phyloP scores from a whole-genome alignment of 2,797 vertebrate species.

The Epinephelus coioides region DNA sequence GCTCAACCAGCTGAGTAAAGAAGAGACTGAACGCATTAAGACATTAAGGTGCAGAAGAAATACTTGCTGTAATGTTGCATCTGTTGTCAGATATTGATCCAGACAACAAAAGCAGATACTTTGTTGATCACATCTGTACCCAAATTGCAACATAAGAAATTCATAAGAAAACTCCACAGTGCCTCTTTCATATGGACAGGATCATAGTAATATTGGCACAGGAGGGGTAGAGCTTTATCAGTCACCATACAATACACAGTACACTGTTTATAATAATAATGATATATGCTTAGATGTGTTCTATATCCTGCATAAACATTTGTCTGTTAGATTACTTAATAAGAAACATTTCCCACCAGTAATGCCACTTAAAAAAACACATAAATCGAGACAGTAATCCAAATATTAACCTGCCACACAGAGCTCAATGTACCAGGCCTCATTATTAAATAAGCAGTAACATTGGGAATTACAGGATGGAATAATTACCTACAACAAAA shows the following conservation, averaged over 20 bases:
- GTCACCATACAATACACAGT: not conserved
- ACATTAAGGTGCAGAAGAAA: slow-evolving; percentile 81
- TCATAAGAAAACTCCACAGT: not conserved
- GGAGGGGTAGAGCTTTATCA: not conserved
- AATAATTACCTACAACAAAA: slow-evolving; percentile 31
- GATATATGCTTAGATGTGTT: not conserved
- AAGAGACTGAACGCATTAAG: slow-evolving; percentile 79
- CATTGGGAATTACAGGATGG: slow-evolving; percentile 7
- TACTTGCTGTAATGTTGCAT: not conserved
- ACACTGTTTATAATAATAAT: not conserved
- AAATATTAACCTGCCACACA: slow-evolving; percentile 11
- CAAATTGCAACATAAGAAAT: too few relatives aligned
- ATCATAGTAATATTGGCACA: not conserved
- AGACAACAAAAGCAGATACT: not conserved
- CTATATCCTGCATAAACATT: not conserved
- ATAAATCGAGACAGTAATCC: slow-evolving; percentile 8
- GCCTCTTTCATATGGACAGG: not conserved
- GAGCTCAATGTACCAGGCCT: not conserved
- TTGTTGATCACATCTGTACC: not conserved
- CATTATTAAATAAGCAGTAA: slow-evolving; percentile 23
- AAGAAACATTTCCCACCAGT: not conserved
- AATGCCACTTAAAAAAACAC: not conserved
- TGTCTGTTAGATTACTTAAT: not conserved
- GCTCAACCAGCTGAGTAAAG: slow-evolving; percentile 80
- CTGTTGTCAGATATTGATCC: not conserved